Conservation (phyloP, 1,140 invertebrate species). For the Eriocheir sinensis region DNA sequence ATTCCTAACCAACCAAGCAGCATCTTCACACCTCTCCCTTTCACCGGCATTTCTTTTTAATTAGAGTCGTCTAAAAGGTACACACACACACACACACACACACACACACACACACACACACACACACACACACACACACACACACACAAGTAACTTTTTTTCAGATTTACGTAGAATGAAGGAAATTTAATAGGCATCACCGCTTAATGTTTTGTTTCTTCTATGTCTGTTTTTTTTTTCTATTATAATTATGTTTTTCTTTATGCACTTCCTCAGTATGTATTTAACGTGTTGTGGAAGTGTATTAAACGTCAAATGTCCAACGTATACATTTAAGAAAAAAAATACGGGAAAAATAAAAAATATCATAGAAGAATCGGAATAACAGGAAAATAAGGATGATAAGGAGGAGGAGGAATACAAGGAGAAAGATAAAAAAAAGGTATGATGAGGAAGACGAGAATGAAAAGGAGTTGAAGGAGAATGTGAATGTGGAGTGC, state of each 20-base stretch:
- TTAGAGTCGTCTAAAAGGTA: not conserved
- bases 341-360: no score
- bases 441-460: not conserved
- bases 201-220: no score
- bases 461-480: not conserved
- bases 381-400: not conserved
- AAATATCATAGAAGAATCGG: no score
- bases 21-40: not conserved
- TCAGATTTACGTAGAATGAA: no score
- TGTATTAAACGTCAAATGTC: no score
- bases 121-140: conserved; percentile 42
- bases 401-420: not conserved
- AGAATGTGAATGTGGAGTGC: not conserved
- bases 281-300: no score
- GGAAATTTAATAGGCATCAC: no score
- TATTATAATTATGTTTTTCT: no score
- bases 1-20: not conserved
- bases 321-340: no score
- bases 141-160: no score
- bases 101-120: conserved; percentile 48
- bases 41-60: not conserved
- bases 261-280: no score
- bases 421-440: not conserved
- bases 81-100: conserved; percentile 48
- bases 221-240: no score